Evolutionary conservation across 2,888 invertebrate species (phyloP).

Genomic region (Pterobdella sp.): DNA sequence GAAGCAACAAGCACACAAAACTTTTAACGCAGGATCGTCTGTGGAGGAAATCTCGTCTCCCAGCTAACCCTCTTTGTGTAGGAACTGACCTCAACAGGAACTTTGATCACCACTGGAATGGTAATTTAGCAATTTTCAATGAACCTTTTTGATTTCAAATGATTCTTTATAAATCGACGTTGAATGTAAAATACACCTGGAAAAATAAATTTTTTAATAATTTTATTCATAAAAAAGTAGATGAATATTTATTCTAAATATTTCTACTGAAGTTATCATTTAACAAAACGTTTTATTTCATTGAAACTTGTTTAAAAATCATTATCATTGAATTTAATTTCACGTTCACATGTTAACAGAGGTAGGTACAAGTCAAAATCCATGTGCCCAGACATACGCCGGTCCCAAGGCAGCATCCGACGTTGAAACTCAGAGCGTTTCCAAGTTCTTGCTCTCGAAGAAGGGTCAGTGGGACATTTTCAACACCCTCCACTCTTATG

Average conservation of each 20-base stretch:
- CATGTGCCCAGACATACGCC: constrained; percentile 38
- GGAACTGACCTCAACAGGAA: constrained; percentile 38
- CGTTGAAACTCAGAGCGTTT: constrained; percentile 35
- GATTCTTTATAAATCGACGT: no score
- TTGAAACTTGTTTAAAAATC: no score
- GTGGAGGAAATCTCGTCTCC: constrained; percentile 34
- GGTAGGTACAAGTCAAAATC: constrained; percentile 34
- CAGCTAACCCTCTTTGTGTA: constrained; percentile 26
- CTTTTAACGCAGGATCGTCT: constrained; percentile 28
- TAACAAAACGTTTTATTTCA: no score
- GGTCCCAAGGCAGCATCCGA: constrained; percentile 37
- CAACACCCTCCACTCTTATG: constrained; percentile 67
- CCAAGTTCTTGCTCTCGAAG: constrained; percentile 31
- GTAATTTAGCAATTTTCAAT: no score
- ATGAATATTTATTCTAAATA: no score
- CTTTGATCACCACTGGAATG: constrained; percentile 33
- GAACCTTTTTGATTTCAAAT: no score
- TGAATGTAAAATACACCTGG: no score
- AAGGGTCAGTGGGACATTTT: constrained; percentile 50
- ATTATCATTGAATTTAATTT: not conserved
- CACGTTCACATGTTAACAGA: constrained; percentile 22
- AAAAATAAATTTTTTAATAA: no score
- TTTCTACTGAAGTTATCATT: no score
- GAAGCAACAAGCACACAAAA: not conserved
- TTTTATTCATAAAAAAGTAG: no score